Conservation (phyloP, 2,797 vertebrate species). For the Leptodactylus fallax region DNA sequence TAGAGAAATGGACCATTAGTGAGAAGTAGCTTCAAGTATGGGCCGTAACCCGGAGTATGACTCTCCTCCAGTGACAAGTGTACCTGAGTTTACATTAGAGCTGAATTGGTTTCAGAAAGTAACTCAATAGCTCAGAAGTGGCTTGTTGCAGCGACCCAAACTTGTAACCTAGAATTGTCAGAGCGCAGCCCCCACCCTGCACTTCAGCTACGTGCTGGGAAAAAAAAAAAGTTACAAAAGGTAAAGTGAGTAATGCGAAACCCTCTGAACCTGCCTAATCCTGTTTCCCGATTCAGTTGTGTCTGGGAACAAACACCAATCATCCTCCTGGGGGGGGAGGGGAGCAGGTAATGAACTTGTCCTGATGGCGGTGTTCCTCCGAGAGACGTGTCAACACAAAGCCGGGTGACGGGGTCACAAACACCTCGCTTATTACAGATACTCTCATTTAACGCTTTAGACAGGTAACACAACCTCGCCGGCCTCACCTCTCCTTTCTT, state of each 20-base stretch:
- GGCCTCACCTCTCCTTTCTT: neutral
- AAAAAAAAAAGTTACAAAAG: conserved; percentile 66
- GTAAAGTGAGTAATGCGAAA: conserved; percentile 74
- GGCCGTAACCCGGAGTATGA: neutral
- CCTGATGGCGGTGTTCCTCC: conserved; percentile 51
- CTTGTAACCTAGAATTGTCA: neutral
- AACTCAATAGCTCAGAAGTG: conserved; percentile 39
- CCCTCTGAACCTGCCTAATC: conserved; percentile 74
- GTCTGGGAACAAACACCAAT: conserved; percentile 66
- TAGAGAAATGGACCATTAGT: neutral
- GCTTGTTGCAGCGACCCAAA: conserved; percentile 42
- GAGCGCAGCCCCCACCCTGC: conserved; percentile 43
- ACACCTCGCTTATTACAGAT: conserved; percentile 16
- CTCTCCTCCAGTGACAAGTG: conserved; percentile 5
- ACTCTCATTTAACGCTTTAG: neutral
- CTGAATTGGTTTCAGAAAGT: conserved; percentile 14
- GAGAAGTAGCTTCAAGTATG: neutral
- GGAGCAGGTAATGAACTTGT: conserved; percentile 60
- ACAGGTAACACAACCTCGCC: neutral
- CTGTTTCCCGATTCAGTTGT: conserved; percentile 69
- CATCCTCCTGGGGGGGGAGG: conserved; percentile 65
- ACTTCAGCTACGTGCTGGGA: conserved; percentile 71
- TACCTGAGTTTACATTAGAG: conserved; percentile 5
- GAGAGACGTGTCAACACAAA: conserved; percentile 61
- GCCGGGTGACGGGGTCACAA: conserved; percentile 41